These are phyloP conservation scores for Porites lutea DNA, from an alignment of 64 coral and sea anemone genomes.

Conservation along the genomic window DNA sequence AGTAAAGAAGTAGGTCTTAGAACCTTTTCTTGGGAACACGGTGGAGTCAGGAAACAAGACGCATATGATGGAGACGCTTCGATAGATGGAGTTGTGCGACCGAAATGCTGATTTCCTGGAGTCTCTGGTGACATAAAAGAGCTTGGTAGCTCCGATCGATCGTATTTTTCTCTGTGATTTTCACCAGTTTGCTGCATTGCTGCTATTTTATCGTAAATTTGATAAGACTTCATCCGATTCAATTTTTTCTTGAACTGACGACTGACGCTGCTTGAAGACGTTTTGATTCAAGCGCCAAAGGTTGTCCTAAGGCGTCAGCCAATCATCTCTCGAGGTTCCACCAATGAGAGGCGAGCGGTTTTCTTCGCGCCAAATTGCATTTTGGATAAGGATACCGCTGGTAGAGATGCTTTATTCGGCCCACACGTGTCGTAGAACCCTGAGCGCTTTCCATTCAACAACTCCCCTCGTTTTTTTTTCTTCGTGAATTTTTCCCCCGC, in stretches of 20 bases:
- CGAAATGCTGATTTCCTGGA: constrained; percentile 44
- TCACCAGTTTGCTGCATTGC: constrained; percentile 22
- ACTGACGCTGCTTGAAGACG: background rate
- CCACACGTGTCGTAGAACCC: too few species aligned
- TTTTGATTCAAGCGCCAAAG: constrained; percentile 68
- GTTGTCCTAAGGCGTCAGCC: background rate
- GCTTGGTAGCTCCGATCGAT: constrained; percentile 4
- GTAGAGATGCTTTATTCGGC: too few species aligned
- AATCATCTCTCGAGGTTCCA: constrained; percentile 31
- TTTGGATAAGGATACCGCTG: background rate
- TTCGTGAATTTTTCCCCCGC: too few species aligned
- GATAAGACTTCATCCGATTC: background rate
- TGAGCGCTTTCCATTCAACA: too few species aligned
- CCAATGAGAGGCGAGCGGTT: background rate
- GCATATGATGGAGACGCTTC: constrained; percentile 1
- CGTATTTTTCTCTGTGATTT: constrained; percentile 2
- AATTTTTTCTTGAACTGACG: background rate
- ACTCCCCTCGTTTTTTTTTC: too few species aligned
- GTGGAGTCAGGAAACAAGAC: constrained; percentile 60
- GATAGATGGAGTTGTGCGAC: constrained; percentile 26
- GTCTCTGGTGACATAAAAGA: constrained; percentile 64
- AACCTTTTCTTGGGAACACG: constrained; percentile 53
- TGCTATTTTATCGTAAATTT: constrained; percentile 2
- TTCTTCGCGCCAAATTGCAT: constrained; percentile 25
- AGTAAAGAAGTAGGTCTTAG: background rate